These are phyloP conservation scores for Eilema depressum DNA, from an alignment of 2,888 invertebrate genomes.

Conservation along the genomic window DNA sequence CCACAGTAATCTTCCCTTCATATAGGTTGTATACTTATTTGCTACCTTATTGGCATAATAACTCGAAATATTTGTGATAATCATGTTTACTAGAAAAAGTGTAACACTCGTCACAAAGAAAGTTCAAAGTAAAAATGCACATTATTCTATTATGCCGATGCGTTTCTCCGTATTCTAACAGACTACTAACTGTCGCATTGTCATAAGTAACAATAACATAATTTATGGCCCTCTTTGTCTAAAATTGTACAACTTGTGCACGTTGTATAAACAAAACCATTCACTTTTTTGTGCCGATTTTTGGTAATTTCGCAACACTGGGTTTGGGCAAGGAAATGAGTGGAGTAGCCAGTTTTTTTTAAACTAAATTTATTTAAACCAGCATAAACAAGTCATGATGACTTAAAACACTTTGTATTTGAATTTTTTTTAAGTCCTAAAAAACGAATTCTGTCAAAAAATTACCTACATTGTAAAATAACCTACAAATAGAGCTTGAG, in stretches of 20 bases:
- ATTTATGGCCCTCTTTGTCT: constrained; percentile 50
- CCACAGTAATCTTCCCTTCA: too few species aligned
- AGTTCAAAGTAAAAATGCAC: constrained; percentile 37
- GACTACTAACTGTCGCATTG: constrained; percentile 42
- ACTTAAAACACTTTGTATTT: too few species aligned
- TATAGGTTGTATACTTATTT: background rate
- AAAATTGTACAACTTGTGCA: constrained; percentile 59
- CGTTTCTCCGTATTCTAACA: constrained; percentile 40
- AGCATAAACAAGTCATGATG: too few species aligned
- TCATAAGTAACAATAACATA: constrained; percentile 44
- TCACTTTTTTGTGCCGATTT: constrained; percentile 45
- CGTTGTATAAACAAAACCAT: constrained; percentile 48
- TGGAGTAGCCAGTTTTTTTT: background rate
- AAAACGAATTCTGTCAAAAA: too few species aligned
- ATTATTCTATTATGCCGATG: constrained; percentile 41
- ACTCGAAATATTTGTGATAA: background rate
- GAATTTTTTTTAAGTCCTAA: too few species aligned
- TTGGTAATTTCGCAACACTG: constrained; percentile 40
- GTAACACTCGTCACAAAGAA: constrained; percentile 33
- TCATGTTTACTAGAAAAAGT: background rate
- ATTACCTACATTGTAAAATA: too few species aligned
- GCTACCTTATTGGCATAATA: background rate
- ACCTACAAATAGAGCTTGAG: too few species aligned
- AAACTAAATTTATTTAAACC: too few species aligned
- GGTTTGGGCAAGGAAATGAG: constrained; percentile 31